Conservation (phyloP, 2,113 vertebrate species). For the Procavia capensis region DNA sequence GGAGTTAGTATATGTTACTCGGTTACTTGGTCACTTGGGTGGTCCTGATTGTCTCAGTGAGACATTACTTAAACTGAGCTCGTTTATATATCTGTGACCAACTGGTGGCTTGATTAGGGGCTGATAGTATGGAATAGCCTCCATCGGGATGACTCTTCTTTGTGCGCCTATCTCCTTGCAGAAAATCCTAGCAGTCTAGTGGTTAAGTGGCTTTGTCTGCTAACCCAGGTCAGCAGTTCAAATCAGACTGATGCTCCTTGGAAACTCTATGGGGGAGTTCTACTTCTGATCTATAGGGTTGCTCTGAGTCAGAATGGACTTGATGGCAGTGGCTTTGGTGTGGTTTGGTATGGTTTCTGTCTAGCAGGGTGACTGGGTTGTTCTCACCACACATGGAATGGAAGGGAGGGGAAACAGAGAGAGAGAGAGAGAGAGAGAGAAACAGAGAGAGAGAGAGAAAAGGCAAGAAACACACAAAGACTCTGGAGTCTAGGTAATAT, state of each 20-base stretch:
- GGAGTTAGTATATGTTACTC: not conserved
- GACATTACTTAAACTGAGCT: not conserved
- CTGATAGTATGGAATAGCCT: fast-evolving
- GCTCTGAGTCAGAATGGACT: too few relatives aligned
- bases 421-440: not conserved
- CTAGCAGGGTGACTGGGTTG: not conserved
- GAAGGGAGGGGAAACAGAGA: not conserved
- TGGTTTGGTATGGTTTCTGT: too few relatives aligned
- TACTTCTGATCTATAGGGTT: too few relatives aligned
- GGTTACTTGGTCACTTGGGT: not conserved
- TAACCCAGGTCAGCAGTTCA: too few relatives aligned
- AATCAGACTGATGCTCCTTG: too few relatives aligned
- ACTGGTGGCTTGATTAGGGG: not conserved
- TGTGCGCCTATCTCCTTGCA: not conserved
- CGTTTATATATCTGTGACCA: too few relatives aligned
- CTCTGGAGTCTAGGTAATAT: not conserved
- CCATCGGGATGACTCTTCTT: not conserved
- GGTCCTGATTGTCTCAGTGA: not conserved
- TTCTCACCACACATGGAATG: fast-evolving
- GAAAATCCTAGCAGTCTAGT: too few relatives aligned
- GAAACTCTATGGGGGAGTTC: too few relatives aligned
- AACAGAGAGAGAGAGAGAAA: not conserved
- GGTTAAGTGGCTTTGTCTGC: too few relatives aligned
- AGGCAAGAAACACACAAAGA: not conserved
- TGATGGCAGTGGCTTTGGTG: too few relatives aligned